Conservation (phyloP, 2,888 invertebrate species). For the Ectropis crepuscularia region DNA sequence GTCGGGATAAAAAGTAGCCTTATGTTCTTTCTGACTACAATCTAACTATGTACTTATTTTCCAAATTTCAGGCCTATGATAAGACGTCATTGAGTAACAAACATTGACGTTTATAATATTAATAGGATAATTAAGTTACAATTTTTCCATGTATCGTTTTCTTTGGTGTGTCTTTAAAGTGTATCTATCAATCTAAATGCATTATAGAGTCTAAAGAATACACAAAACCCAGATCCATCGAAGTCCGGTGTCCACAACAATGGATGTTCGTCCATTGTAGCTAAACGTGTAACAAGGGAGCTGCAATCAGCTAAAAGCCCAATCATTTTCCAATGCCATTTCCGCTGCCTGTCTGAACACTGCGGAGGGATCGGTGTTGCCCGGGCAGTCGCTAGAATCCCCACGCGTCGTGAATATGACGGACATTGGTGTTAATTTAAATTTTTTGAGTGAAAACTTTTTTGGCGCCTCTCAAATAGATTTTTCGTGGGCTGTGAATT, state of each 20-base stretch:
- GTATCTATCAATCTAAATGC: neutral
- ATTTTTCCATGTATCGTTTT: too few relatives aligned
- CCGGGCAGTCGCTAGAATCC: constrained; percentile 50
- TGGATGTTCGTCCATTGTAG: constrained; percentile 31
- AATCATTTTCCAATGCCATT: constrained; percentile 82
- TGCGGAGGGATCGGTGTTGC: constrained; percentile 70
- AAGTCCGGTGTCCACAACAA: constrained; percentile 18
- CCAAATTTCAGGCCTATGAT: too few relatives aligned
- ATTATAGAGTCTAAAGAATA: neutral
- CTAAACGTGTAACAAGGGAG: constrained; percentile 29
- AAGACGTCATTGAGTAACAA: too few relatives aligned
- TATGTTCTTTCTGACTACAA: too few relatives aligned
- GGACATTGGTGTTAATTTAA: neutral
- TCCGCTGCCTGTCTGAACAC: constrained; percentile 71
- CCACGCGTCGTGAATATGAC: constrained; percentile 8
- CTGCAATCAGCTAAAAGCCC: constrained; percentile 81
- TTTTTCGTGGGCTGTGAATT: too few relatives aligned
- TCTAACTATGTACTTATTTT: too few relatives aligned
- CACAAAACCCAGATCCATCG: neutral
- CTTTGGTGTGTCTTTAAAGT: neutral
- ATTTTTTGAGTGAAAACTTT: too few relatives aligned
- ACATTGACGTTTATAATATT: too few relatives aligned
- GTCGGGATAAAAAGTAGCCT: too few relatives aligned
- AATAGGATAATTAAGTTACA: too few relatives aligned
- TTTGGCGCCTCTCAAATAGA: too few relatives aligned